Percentiles rank a stretch among this genome's conserved stretches.
These are phyloP conservation scores for Scortum barcoo DNA, from an alignment of 2,113 vertebrate genomes.

Conservation along the genomic window DNA sequence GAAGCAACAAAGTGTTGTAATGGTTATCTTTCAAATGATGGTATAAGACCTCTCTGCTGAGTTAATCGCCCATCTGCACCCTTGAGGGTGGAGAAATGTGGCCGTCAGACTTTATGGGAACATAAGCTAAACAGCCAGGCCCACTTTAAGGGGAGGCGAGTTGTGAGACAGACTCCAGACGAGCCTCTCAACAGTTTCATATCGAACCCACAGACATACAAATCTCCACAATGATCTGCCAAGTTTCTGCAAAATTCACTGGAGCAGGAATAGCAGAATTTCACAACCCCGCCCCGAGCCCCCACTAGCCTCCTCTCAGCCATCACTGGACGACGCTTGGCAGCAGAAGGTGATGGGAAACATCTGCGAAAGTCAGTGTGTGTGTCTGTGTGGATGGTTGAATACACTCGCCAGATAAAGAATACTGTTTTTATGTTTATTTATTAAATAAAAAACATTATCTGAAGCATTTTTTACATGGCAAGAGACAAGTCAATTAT, in stretches of 20 bases:
- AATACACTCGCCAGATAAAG: slow-evolving; percentile 55
- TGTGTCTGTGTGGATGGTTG: slow-evolving; percentile 50
- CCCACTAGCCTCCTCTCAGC: slow-evolving; percentile 44
- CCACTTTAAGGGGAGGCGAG: slow-evolving; percentile 48
- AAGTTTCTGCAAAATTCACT: slow-evolving; percentile 74
- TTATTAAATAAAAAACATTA: slow-evolving; percentile 22
- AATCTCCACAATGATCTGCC: slow-evolving; percentile 78
- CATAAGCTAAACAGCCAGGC: slow-evolving; percentile 61
- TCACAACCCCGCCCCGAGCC: slow-evolving; percentile 56
- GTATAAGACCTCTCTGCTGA: slow-evolving; percentile 39
- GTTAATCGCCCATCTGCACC: slow-evolving; percentile 64
- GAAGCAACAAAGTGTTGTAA: slow-evolving; percentile 39
- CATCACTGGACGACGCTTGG: slow-evolving; percentile 68
- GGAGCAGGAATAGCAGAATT: slow-evolving; percentile 73
- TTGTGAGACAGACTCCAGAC: slow-evolving; percentile 71
- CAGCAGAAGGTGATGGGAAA: slow-evolving; percentile 75
- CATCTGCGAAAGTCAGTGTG: slow-evolving; percentile 75
- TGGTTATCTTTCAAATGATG: slow-evolving; percentile 53
- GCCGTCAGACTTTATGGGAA: slow-evolving; percentile 57
- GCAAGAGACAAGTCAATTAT: slow-evolving; percentile 39
- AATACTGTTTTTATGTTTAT: slow-evolving; percentile 37
- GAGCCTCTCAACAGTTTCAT: slow-evolving; percentile 67
- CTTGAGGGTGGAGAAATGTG: slow-evolving; percentile 55
- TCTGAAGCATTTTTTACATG: slow-evolving; percentile 26
- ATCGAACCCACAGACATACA: slow-evolving; percentile 73